Conservation (phyloP, 2,113 vertebrate genomes). For the Datnioides undecimradiatus region DNA sequence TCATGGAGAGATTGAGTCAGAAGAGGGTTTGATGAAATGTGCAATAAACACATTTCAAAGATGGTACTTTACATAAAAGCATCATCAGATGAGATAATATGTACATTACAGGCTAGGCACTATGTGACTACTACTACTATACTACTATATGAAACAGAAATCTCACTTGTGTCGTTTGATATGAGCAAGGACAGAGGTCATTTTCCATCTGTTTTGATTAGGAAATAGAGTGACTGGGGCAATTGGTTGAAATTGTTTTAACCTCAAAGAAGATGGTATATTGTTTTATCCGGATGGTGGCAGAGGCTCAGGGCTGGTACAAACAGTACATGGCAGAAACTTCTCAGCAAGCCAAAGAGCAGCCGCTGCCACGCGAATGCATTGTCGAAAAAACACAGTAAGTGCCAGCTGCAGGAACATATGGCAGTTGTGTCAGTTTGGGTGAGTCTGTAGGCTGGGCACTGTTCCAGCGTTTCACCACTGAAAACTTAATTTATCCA, state of each 20-base stretch:
- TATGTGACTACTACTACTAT: too few species aligned
- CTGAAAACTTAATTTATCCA: conserved; percentile 9
- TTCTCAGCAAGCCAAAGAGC: conserved; percentile 7
- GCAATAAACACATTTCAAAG: background rate
- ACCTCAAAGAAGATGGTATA: background rate
- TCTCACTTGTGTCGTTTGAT: background rate
- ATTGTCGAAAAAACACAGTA: conserved; percentile 42
- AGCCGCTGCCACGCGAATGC: conserved; percentile 18
- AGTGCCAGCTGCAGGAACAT: conserved; percentile 12
- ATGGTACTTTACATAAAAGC: background rate
- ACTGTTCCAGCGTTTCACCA: too few species aligned
- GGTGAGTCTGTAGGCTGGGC: background rate
- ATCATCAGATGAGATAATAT: background rate
- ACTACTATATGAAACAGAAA: too few species aligned
- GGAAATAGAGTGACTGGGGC: background rate
- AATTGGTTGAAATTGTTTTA: background rate
- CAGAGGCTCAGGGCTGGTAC: background rate
- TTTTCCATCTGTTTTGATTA: background rate
- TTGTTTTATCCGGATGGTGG: background rate
- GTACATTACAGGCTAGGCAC: background rate
- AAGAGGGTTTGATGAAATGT: conserved; percentile 5
- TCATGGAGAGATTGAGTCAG: conserved; percentile 52
- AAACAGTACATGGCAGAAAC: conserved; percentile 2
- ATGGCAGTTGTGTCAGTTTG: conserved; percentile 3
- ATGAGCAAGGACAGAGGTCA: background rate